Conservation (phyloP, 2,888 invertebrate genomes). For the Mamestra brassicae region DNA sequence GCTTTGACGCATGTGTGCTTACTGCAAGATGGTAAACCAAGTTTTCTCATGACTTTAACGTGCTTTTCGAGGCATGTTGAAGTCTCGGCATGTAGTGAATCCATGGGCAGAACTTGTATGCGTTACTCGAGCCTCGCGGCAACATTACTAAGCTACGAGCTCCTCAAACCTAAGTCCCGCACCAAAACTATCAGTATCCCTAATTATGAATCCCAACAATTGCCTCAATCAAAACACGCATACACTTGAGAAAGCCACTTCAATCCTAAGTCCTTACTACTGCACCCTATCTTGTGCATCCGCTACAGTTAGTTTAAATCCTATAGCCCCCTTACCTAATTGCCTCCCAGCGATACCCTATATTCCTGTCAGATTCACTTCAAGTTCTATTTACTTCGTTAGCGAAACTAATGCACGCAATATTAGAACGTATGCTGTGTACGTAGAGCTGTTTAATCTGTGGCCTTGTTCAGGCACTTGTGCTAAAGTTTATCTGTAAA, state of each 20-base stretch:
- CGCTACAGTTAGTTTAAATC: slow-evolving; percentile 32
- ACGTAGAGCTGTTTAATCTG: slow-evolving; percentile 20
- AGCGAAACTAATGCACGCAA: slow-evolving; percentile 15
- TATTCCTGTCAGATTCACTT: slow-evolving; percentile 51
- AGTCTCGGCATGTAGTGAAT: too few relatives aligned
- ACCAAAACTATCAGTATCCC: neutral
- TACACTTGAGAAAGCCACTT: slow-evolving; percentile 1
- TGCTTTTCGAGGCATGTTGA: too few relatives aligned
- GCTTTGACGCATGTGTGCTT: neutral
- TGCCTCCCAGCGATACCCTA: slow-evolving; percentile 52
- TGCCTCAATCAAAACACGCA: neutral
- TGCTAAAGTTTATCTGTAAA: slow-evolving; percentile 27
- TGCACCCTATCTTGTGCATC: neutral
- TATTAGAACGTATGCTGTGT: slow-evolving; percentile 18
- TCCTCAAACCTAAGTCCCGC: too few relatives aligned
- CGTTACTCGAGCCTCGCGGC: too few relatives aligned
- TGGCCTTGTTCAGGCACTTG: neutral
- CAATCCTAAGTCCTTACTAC: neutral
- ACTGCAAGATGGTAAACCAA: neutral
- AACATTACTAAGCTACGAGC: too few relatives aligned
- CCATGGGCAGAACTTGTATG: too few relatives aligned
- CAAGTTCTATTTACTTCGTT: slow-evolving; percentile 36
- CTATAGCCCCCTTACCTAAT: slow-evolving; percentile 42
- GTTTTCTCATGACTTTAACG: too few relatives aligned
- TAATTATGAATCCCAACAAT: neutral